A percentile compares a stretch with the other conserved stretches of the same genome.
Conservation (phyloP, 92 coral and sea anemone genomes). For the Hydrozoanthus gracilis region DNA sequence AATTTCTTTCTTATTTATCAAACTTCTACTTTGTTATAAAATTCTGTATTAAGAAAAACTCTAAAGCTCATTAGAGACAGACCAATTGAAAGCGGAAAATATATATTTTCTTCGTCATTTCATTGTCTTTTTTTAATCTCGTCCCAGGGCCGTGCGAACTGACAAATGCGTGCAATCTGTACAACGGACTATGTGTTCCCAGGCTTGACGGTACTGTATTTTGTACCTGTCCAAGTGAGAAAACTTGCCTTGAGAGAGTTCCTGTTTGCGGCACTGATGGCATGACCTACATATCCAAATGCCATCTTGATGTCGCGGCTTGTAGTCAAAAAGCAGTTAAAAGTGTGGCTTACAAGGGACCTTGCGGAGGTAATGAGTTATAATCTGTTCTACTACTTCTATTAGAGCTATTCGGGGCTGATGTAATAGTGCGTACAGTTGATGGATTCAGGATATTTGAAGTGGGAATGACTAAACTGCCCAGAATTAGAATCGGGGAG, state of each 20-base stretch:
- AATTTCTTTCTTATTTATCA: too few species aligned
- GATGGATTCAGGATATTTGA: too few species aligned
- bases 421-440: too few species aligned
- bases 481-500: too few species aligned
- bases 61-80: too few species aligned
- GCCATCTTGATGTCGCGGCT: constrained; percentile 69
- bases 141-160: constrained; percentile 82
- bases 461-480: too few species aligned
- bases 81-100: too few species aligned
- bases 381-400: too few species aligned
- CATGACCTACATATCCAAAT: constrained; percentile 66
- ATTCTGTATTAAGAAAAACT: too few species aligned
- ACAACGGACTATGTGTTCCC: constrained; percentile 76
- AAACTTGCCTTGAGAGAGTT: constrained; percentile 76
- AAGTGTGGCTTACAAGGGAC: constrained; percentile 64
- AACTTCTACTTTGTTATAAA: too few species aligned
- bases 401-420: too few species aligned
- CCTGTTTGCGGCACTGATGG: constrained; percentile 85
- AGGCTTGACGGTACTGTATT: constrained; percentile 83
- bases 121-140: not conserved
- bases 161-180: constrained; percentile 65
- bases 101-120: too few species aligned
- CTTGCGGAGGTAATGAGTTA: constrained; percentile 65
- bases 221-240: constrained; percentile 77
- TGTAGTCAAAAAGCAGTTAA: constrained; percentile 46